Evolutionary conservation across 2,113 vertebrate genomes (phyloP).

Genomic region (Tangachromis dhanisi): DNA sequence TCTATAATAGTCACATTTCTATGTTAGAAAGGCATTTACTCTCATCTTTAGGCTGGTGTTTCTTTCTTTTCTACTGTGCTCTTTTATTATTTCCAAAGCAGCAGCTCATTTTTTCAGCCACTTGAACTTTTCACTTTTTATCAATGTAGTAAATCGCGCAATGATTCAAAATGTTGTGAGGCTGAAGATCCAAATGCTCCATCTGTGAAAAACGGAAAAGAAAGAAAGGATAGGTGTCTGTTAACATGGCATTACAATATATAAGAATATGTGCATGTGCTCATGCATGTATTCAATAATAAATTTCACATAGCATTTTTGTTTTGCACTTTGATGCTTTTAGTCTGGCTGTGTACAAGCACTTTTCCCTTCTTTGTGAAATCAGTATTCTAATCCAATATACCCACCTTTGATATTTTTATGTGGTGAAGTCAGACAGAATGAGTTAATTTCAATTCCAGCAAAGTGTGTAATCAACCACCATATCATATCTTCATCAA

Average conservation of each 20-base stretch:
- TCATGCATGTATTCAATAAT: neutral
- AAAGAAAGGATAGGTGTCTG: neutral
- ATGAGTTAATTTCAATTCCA: neutral
- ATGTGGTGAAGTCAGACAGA: neutral
- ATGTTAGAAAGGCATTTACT: neutral
- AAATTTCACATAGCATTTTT: neutral
- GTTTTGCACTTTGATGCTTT: neutral
- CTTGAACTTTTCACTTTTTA: neutral
- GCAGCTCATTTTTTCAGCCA: neutral
- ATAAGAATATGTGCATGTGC: neutral
- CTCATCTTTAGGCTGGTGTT: neutral
- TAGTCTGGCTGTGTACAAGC: neutral
- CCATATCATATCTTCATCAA: neutral
- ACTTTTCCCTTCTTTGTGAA: neutral
- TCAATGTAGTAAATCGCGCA: neutral
- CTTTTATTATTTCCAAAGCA: neutral
- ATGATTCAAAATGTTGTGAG: neutral
- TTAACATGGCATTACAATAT: neutral
- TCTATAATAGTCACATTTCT: neutral
- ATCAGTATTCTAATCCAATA: neutral
- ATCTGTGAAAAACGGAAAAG: neutral
- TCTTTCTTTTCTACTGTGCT: neutral
- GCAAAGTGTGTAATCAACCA: neutral
- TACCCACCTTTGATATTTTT: neutral
- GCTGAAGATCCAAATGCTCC: neutral